Conservation (phyloP, 2,113 vertebrate species). For the Platycercus adscitus region DNA sequence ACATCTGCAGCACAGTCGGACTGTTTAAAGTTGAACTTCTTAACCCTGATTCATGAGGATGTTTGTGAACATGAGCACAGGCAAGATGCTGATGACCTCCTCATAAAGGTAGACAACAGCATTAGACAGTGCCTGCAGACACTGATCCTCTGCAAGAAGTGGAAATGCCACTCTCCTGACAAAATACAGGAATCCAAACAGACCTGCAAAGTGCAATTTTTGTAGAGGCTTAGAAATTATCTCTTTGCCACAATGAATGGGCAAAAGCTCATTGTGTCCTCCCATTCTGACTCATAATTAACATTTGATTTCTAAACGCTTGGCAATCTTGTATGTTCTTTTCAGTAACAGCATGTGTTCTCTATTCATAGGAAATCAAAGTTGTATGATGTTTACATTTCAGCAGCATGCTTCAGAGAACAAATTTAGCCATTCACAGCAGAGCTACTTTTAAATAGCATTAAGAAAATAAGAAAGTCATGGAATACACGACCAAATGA, state of each 20-base stretch:
- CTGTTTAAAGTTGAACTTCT: not conserved
- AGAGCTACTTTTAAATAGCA: constrained; percentile 27
- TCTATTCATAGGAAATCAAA: constrained; percentile 61
- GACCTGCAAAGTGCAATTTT: not conserved
- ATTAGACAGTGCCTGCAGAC: not conserved
- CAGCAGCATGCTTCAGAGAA: constrained; percentile 16
- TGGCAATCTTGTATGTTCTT: constrained; percentile 55
- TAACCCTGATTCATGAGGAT: not conserved
- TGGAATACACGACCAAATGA: not conserved
- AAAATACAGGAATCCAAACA: not conserved
- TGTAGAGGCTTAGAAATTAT: not conserved
- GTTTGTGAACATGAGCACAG: not conserved
- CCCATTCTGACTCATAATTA: constrained; percentile 36
- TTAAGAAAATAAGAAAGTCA: not conserved
- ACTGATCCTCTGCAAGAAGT: not conserved
- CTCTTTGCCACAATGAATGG: not conserved
- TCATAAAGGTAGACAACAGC: not conserved
- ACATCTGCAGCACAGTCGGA: not conserved
- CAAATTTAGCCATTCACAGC: constrained; percentile 19
- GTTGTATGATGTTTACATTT: constrained; percentile 52
- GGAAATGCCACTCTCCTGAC: not conserved
- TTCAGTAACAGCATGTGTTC: constrained; percentile 62
- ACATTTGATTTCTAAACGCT: constrained; percentile 45
- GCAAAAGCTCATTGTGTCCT: not conserved
- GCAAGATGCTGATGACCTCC: not conserved